Percentiles rank a stretch among this genome's conserved stretches.
These are phyloP conservation scores for Eumacrocentrus americanus DNA, from an alignment of 2,888 invertebrate genomes.

Conservation along the genomic window DNA sequence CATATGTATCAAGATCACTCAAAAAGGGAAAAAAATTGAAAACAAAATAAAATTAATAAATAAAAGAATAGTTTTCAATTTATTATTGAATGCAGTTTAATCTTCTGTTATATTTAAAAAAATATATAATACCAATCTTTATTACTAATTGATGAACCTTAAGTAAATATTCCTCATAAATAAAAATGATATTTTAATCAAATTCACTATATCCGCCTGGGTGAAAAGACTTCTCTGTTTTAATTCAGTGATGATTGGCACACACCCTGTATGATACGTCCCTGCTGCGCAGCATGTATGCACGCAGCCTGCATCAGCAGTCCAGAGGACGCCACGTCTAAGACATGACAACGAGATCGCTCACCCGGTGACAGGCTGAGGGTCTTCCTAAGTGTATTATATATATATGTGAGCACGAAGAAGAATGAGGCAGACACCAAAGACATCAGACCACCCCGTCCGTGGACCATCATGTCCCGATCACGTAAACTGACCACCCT, in stretches of 20 bases:
- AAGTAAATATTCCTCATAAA: not conserved
- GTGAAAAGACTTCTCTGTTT: too few species aligned
- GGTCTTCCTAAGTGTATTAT: constrained; percentile 27
- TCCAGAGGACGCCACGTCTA: constrained; percentile 42
- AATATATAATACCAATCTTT: not conserved
- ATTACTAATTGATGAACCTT: constrained; percentile 8
- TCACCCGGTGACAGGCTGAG: constrained; percentile 56
- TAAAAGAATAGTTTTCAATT: not conserved
- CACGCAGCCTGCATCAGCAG: constrained; percentile 29
- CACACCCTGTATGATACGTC: constrained; percentile 5
- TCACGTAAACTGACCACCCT: constrained; percentile 61
- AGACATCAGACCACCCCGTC: constrained; percentile 57
- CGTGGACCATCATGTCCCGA: constrained; percentile 57
- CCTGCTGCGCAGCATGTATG: not conserved
- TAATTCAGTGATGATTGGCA: constrained; percentile 27
- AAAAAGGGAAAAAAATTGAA: too few species aligned
- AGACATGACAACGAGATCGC: constrained; percentile 57
- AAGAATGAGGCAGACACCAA: constrained; percentile 31
- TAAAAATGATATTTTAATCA: not conserved
- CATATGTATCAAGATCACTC: not conserved
- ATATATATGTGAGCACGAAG: constrained; percentile 12
- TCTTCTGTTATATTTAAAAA: not conserved
- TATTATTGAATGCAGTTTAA: not conserved
- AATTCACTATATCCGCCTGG: too few species aligned
- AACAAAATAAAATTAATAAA: not conserved